These are phyloP conservation scores for Megamerina dolium DNA, from an alignment of 2,888 invertebrate species.

Conservation along the genomic window DNA sequence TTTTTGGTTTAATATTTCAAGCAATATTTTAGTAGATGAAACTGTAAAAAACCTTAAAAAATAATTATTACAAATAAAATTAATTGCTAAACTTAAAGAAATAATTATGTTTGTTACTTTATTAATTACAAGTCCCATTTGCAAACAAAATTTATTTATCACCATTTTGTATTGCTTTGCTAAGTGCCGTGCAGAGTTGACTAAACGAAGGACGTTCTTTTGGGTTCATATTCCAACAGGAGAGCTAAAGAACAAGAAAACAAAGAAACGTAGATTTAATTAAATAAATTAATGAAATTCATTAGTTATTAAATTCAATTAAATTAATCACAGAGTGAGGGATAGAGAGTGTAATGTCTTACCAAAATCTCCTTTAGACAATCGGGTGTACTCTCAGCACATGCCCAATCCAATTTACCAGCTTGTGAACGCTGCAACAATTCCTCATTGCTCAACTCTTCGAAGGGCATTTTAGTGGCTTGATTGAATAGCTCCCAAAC, in stretches of 20 bases:
- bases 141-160: too few relatives aligned
- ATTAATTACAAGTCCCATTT: too few relatives aligned
- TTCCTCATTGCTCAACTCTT: constrained; percentile 46
- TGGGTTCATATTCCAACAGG: constrained; percentile 46
- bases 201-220: constrained; percentile 50
- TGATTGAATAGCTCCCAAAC: constrained; percentile 85
- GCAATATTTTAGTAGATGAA: too few relatives aligned
- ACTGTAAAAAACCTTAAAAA: too few relatives aligned
- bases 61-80: too few relatives aligned
- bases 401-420: constrained; percentile 62
- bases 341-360: constrained; percentile 28
- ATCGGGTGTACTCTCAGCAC: constrained; percentile 60
- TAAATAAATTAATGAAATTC: background rate
- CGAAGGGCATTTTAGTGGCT: constrained; percentile 70
- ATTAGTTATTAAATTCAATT: background rate
- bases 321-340: too few relatives aligned
- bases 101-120: too few relatives aligned
- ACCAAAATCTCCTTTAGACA: constrained; percentile 57
- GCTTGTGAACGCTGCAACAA: constrained; percentile 40
- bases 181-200: constrained; percentile 46
- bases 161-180: constrained; percentile 46
- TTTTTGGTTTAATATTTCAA: too few relatives aligned
- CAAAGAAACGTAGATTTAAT: background rate
- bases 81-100: too few relatives aligned
- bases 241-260: constrained; percentile 26